A percentile compares a stretch with the other conserved stretches of the same genome.
phyloP scores from a whole-genome alignment of 2,797 vertebrate species.

The Diceros bicornis region DNA sequence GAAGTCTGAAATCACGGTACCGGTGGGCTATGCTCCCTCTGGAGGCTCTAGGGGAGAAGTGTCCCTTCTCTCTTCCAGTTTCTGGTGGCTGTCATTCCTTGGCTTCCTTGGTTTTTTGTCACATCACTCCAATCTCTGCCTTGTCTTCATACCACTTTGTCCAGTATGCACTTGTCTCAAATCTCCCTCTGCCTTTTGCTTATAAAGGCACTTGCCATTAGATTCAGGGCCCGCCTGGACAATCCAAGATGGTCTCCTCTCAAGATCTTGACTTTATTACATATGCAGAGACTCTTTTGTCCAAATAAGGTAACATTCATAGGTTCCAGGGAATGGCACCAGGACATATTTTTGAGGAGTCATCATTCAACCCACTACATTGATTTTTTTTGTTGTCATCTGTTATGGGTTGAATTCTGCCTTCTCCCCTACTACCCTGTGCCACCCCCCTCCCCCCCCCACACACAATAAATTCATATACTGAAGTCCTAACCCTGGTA shows the following conservation, averaged over 20 bases:
- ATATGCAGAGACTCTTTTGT: neutral
- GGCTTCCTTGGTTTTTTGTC: neutral
- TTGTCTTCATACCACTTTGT: neutral
- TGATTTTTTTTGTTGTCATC: neutral
- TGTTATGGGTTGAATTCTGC: neutral
- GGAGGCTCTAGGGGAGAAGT: neutral
- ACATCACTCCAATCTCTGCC: neutral
- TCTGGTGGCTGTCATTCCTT: neutral
- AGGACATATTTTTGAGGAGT: neutral
- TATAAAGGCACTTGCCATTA: neutral
- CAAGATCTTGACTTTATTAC: neutral
- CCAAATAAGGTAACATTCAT: neutral
- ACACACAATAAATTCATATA: neutral
- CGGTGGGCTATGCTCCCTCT: neutral
- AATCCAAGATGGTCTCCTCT: neutral
- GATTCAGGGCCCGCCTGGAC: neutral
- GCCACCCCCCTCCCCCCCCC: too few species aligned
- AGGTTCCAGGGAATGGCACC: neutral
- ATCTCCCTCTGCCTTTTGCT: neutral
- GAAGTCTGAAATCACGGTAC: neutral
- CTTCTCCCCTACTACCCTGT: neutral
- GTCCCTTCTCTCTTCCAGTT: neutral
- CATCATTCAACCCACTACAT: neutral
- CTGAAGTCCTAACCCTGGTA: neutral
- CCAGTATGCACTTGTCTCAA: neutral